phyloP scores from a whole-genome alignment of 2,797 vertebrate species.

The Melopsittacus undulatus region DNA sequence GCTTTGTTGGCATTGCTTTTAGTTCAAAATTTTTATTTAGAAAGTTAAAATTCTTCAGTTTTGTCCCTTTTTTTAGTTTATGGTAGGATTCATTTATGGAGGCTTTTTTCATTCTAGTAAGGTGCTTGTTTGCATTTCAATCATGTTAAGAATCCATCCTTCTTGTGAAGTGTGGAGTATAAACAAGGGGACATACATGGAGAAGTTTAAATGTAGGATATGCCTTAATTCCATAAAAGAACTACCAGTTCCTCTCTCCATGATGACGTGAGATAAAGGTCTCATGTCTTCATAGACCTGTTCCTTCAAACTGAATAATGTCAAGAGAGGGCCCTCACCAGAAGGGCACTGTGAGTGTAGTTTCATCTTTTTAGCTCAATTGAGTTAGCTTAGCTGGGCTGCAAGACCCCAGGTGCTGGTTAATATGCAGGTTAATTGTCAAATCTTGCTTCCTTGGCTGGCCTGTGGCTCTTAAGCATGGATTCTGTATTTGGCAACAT shows the following conservation, averaged over 20 bases:
- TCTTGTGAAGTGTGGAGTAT: neutral
- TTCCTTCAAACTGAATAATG: neutral
- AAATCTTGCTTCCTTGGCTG: neutral
- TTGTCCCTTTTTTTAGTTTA: neutral
- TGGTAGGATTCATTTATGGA: accelerated
- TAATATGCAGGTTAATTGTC: neutral
- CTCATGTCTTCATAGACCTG: neutral
- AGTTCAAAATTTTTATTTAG: neutral
- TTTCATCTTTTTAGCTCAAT: neutral
- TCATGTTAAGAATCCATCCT: neutral
- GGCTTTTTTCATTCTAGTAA: neutral
- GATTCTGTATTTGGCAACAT: neutral
- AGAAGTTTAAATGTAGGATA: neutral
- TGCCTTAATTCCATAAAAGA: neutral
- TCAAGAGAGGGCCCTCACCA: neutral
- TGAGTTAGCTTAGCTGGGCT: neutral
- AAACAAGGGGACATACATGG: accelerated
- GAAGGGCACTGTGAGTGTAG: accelerated
- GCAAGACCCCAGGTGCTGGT: neutral
- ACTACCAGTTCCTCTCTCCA: neutral
- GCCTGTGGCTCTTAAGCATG: neutral
- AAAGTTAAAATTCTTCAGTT: neutral
- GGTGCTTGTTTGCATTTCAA: neutral
- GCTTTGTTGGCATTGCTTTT: neutral
- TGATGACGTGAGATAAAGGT: neutral